These are phyloP conservation scores for Phrynocephalus forsythii DNA, from an alignment of 2,797 vertebrate species.

Conservation along the genomic window DNA sequence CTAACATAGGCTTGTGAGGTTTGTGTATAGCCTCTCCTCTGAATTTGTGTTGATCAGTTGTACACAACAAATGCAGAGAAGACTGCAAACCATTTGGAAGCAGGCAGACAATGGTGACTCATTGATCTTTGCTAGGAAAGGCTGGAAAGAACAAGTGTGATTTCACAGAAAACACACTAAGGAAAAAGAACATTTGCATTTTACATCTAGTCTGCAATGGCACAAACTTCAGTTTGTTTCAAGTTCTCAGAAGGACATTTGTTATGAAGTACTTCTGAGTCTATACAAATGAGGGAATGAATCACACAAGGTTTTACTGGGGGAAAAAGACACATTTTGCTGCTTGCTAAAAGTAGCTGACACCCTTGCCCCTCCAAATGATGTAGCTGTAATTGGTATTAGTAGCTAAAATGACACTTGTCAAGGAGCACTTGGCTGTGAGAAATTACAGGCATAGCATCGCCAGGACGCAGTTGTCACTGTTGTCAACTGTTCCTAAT, in stretches of 20 bases:
- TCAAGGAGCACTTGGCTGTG: conserved; percentile 61
- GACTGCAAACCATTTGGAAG: neutral
- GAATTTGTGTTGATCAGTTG: neutral
- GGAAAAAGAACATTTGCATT: conserved; percentile 7
- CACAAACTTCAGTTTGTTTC: conserved; percentile 15
- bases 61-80: neutral
- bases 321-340: neutral
- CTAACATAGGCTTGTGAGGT: neutral
- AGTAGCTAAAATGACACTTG: conserved; percentile 63
- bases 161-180: conserved; percentile 8
- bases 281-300: conserved; percentile 44
- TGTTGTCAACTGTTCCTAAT: conserved; percentile 66
- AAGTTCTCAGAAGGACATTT: conserved; percentile 1
- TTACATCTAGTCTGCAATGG: conserved; percentile 4
- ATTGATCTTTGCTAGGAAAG: neutral
- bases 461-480: neutral
- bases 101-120: neutral
- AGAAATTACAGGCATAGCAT: conserved; percentile 56
- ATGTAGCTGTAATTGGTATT: conserved; percentile 60
- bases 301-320: conserved; percentile 43
- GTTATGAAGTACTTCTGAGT: conserved; percentile 50
- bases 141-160: neutral
- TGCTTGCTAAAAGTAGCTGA: conserved; percentile 45
- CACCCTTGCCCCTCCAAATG: conserved; percentile 62
- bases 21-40: neutral